These are phyloP conservation scores for Dioctria rufipes DNA, from an alignment of 2,888 invertebrate species.

Conservation along the genomic window DNA sequence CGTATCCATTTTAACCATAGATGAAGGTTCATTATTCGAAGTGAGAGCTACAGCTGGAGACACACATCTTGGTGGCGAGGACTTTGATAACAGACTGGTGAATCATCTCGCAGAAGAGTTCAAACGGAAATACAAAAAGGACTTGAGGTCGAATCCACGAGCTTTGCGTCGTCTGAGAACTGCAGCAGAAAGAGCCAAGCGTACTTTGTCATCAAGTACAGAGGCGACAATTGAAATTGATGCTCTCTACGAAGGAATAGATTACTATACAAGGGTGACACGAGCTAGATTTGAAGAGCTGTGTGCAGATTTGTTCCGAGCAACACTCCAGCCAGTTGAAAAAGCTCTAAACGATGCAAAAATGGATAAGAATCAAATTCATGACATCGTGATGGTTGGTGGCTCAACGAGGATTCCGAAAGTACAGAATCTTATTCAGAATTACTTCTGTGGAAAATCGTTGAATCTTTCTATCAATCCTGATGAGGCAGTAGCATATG, in stretches of 20 bases:
- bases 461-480: constrained; percentile 84
- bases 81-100: constrained; percentile 89
- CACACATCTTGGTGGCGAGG: constrained; percentile 92
- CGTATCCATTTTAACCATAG: constrained; percentile 78
- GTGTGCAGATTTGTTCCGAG: constrained; percentile 78
- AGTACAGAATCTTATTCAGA: constrained; percentile 79
- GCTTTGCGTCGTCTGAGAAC: constrained; percentile 78
- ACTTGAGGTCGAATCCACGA: constrained; percentile 76
- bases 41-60: constrained; percentile 95
- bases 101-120: constrained; percentile 88
- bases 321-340: constrained; percentile 82
- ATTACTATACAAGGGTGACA: constrained; percentile 79
- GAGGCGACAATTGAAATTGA: constrained; percentile 82
- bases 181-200: constrained; percentile 82
- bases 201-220: constrained; percentile 81
- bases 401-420: constrained; percentile 84
- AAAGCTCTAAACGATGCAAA: constrained; percentile 83
- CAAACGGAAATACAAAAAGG: constrained; percentile 82
- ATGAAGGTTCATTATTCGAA: constrained; percentile 81
- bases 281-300: constrained; percentile 83
- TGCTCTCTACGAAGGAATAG: constrained; percentile 79
- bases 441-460: constrained; percentile 81
- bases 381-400: constrained; percentile 85
- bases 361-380: constrained; percentile 80
- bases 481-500: constrained; percentile 86